phyloP scores from a whole-genome alignment of 2,113 vertebrate species.

The Atlantisia rogersi region DNA sequence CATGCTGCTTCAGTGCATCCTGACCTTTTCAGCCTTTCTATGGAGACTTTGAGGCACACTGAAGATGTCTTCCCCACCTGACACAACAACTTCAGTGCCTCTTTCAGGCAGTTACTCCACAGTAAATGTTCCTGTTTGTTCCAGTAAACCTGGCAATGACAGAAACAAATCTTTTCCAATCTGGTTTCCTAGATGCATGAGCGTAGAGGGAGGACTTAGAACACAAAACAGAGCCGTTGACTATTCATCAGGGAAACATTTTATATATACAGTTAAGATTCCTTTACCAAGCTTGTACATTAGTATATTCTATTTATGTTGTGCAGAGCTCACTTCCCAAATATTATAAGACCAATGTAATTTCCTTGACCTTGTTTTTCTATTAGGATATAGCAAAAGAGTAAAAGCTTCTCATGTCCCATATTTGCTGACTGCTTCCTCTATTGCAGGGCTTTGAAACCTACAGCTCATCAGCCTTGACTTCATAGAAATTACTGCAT shows the following conservation, averaged over 20 bases:
- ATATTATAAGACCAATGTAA: not conserved
- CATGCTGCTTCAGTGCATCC: not conserved
- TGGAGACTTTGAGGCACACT: not conserved
- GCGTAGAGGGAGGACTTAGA: constrained; percentile 65
- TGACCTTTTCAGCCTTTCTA: not conserved
- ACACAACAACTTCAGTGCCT: not conserved
- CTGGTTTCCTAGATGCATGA: constrained; percentile 29
- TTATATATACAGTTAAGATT: constrained; percentile 45
- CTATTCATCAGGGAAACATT: constrained; percentile 64
- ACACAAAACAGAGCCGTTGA: constrained; percentile 69
- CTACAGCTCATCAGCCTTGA: not conserved
- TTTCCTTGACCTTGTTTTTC: not conserved
- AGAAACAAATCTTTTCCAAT: constrained; percentile 1
- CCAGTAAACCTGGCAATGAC: constrained; percentile 15
- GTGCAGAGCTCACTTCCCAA: constrained; percentile 20
- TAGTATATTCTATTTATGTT: constrained; percentile 13
- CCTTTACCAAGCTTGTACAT: constrained; percentile 57
- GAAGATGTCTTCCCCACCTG: not conserved
- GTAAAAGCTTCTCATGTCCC: not conserved
- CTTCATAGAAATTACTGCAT: not conserved
- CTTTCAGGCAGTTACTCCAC: not conserved
- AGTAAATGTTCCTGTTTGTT: not conserved
- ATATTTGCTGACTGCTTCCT: not conserved
- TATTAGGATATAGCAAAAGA: not conserved
- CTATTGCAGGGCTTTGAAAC: not conserved